These are phyloP conservation scores for Pristionchus japonicus DNA, from an alignment of 2,888 invertebrate genomes.

Conservation along the genomic window DNA sequence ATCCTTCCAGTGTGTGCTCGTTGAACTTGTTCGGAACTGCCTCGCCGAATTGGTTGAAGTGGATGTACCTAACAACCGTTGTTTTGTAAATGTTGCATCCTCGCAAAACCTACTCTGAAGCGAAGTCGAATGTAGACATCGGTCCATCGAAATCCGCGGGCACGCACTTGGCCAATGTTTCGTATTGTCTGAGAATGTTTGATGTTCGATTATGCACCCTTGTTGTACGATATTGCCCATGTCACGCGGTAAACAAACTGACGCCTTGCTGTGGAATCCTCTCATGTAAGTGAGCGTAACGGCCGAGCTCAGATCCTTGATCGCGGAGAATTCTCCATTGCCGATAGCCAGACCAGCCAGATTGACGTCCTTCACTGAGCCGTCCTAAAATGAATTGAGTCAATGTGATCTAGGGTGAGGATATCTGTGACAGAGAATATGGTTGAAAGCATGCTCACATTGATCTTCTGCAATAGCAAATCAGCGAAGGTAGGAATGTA, in stretches of 20 bases:
- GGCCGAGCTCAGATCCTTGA: constrained; percentile 54
- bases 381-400: too few species aligned
- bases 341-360: constrained; percentile 40
- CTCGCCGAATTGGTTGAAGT: neutral
- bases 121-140: constrained; percentile 8
- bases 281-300: constrained; percentile 64
- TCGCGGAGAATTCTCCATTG: constrained; percentile 58
- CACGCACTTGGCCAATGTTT: neutral
- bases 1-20: neutral
- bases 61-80: neutral
- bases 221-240: too few species aligned
- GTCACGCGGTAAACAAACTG: too few species aligned
- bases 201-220: too few species aligned
- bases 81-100: too few species aligned
- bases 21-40: constrained; percentile 13
- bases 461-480: constrained; percentile 40
- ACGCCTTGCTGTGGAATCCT: constrained; percentile 61
- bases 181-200: constrained; percentile 32
- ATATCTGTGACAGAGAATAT: too few species aligned
- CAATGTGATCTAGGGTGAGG: too few species aligned
- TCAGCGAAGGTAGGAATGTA: constrained; percentile 48
- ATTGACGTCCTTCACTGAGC: neutral
- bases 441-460: too few species aligned
- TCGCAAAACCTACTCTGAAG: neutral
- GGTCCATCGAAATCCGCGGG: neutral